Conservation (phyloP, 2,797 vertebrate genomes). For the Miichthys miiuy region DNA sequence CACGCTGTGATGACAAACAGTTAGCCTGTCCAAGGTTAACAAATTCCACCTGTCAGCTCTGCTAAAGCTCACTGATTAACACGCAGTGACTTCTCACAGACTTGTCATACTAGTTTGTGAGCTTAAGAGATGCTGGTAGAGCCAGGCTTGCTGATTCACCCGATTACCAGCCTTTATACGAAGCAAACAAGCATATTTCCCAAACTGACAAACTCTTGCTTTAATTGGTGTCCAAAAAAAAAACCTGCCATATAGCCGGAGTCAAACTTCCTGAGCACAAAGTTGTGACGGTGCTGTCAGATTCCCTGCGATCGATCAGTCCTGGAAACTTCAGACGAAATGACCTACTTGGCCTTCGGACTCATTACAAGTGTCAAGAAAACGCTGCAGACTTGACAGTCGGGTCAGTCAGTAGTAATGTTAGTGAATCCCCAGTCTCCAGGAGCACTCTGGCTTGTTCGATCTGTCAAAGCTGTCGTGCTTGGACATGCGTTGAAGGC, state of each 20-base stretch:
- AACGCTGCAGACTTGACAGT: neutral
- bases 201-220: neutral
- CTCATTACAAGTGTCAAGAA: neutral
- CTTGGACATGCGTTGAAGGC: neutral
- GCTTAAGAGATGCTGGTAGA: neutral
- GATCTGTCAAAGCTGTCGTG: constrained; percentile 17
- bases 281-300: neutral
- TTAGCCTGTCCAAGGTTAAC: neutral
- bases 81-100: neutral
- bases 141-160: neutral
- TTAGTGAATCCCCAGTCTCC: neutral
- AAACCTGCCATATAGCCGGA: neutral
- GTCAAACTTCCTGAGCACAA: neutral
- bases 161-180: neutral
- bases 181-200: neutral
- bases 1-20: neutral
- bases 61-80: neutral
- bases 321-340: neutral
- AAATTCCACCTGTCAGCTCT: neutral
- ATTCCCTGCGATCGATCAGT: neutral
- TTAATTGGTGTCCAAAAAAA: neutral
- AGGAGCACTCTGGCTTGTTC: neutral
- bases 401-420: neutral
- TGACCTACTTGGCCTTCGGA: neutral
- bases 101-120: neutral